Percentiles rank a stretch among this genome's conserved stretches.
These are phyloP conservation scores for Dendronephthya gigantea DNA, from an alignment of 64 coral and sea anemone genomes.

Conservation along the genomic window DNA sequence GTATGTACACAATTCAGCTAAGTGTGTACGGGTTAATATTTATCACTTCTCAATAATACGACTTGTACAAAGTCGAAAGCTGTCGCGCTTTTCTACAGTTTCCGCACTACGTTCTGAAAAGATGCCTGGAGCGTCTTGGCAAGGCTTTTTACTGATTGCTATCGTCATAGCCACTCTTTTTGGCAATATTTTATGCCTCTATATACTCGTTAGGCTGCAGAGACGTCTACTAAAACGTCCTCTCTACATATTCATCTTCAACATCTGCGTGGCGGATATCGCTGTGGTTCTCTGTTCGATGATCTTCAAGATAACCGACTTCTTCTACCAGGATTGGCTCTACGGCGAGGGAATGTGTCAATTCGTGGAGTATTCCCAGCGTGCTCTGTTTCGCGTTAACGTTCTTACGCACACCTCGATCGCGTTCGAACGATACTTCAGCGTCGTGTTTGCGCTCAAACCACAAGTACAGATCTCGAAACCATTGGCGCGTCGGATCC, in stretches of 20 bases:
- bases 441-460: neutral
- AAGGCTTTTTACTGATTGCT: neutral
- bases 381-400: neutral
- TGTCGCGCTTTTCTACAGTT: neutral
- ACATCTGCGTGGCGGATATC: constrained; percentile 11
- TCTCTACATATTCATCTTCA: neutral
- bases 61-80: neutral
- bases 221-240: neutral
- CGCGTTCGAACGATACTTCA: neutral
- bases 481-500: neutral
- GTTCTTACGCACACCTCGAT: neutral
- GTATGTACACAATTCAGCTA: no score
- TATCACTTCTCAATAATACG: no score
- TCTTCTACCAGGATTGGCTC: neutral
- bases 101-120: neutral
- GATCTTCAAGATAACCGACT: neutral
- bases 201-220: neutral
- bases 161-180: neutral
- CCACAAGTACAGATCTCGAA: neutral
- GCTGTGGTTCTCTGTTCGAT: neutral
- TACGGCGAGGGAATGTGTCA: neutral
- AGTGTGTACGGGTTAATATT: no score
- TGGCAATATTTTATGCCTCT: neutral
- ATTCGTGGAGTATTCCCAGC: neutral
- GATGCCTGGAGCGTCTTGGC: neutral